Percentiles rank a stretch among this genome's conserved stretches.
phyloP scores from a whole-genome alignment of 2,797 vertebrate species.

The Ammospiza maritima region DNA sequence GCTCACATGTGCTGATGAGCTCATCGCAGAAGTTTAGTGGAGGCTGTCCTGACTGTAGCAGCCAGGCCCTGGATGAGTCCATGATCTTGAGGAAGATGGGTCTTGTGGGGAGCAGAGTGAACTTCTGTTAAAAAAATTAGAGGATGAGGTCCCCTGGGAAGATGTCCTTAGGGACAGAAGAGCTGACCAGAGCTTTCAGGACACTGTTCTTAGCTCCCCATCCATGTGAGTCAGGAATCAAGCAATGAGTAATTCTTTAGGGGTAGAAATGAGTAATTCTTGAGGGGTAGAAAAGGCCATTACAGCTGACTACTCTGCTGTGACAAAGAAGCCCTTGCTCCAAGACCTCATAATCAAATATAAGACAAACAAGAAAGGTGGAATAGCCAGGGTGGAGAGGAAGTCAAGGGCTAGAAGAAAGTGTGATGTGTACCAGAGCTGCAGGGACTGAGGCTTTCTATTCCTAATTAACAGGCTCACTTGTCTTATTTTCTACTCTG shows the following conservation, averaged over 20 bases:
- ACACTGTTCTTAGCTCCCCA: background rate
- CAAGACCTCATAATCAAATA: background rate
- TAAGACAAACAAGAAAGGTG: background rate
- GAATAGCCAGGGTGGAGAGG: background rate
- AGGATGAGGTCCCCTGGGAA: background rate
- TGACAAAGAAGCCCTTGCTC: background rate
- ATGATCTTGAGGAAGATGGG: background rate
- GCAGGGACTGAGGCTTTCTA: conserved; percentile 12
- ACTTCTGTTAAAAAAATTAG: background rate
- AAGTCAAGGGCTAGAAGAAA: background rate
- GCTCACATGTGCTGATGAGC: background rate
- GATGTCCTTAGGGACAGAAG: background rate
- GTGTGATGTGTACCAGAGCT: conserved; percentile 17
- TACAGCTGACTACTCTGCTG: background rate
- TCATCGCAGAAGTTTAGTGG: background rate
- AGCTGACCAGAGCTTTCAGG: background rate
- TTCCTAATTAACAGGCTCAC: conserved; percentile 38
- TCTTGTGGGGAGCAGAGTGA: background rate
- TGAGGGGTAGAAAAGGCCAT: background rate
- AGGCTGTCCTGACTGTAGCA: background rate
- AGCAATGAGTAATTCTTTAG: fast-evolving
- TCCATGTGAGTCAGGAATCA: background rate
- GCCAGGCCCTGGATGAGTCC: background rate
- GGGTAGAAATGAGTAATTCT: no score
- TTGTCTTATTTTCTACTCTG: conserved; percentile 53